Evolutionary conservation across 1,140 invertebrate species (phyloP).

Genomic region (Drosophila lacertosa): DNA sequence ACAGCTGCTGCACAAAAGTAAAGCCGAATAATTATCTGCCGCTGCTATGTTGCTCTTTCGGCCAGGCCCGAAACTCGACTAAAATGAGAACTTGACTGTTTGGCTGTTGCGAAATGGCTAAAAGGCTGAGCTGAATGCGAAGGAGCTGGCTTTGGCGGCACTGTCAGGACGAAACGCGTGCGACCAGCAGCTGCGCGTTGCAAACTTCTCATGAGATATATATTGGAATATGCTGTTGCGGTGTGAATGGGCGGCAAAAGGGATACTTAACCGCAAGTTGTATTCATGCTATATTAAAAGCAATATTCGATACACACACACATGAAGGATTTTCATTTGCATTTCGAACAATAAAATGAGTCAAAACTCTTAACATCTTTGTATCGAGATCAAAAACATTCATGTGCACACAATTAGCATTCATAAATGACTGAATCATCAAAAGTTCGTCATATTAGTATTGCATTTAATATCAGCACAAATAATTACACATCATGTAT

Average conservation of each 20-base stretch:
- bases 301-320: neutral
- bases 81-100: constrained; percentile 40
- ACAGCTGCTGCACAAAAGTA: constrained; percentile 15
- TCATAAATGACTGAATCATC: constrained; percentile 11
- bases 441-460: neutral
- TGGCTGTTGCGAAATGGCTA: constrained; percentile 12
- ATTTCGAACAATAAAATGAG: constrained; percentile 1
- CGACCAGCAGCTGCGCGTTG: constrained; percentile 49
- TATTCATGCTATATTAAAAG: constrained; percentile 9
- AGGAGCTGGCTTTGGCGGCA: constrained; percentile 9
- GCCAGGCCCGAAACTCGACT: constrained; percentile 55
- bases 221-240: constrained; percentile 33
- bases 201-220: constrained; percentile 34
- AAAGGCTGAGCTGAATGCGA: constrained; percentile 4
- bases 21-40: constrained; percentile 27
- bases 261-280: constrained; percentile 11
- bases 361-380: constrained; percentile 1
- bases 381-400: neutral
- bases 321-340: constrained; percentile 1
- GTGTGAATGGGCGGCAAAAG: constrained; percentile 8
- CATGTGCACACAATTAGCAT: constrained; percentile 12
- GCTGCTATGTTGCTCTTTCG: constrained; percentile 43
- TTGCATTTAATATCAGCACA: constrained; percentile 12
- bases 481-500: neutral
- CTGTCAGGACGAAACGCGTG: constrained; percentile 4